Base-by-base conservation (phyloP, 2,113 vertebrate species). In the Chionodraco myersi region DNA sequence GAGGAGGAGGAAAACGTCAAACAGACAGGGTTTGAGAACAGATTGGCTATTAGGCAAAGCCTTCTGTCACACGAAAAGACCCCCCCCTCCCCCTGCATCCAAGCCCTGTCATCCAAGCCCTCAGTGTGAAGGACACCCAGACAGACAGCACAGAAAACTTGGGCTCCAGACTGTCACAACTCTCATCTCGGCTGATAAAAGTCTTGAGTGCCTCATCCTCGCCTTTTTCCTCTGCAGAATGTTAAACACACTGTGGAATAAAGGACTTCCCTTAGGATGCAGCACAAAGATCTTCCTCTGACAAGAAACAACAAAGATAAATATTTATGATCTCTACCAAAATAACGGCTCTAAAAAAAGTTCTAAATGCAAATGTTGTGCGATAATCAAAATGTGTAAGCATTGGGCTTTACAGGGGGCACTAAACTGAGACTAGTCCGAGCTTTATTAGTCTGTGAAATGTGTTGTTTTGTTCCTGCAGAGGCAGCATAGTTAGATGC, bases 11-110 rank as follows among this genome's bases (percentile, higher is more conserved):
- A 72, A 58, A 62, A 57, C 4, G 30, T 34, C 26, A 73, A 51
- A 52, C 54, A 63, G 75, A 63, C 60, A 75, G 68, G 67, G 78
- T 72, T 83, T 49, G 76, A 70, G 84, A 90, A 92, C 91, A 93
- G 91, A 86, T 84, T 75, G 92, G 87, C 86, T 86, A 91, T 92
- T 90, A 92, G 89, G 86, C 82, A 80, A 84, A 92, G 82, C 89
- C 92, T 88, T 90, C 90, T 93, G 91, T 89, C 85, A 88, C 72
- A 79, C 71, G 73, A 87, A 75, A 72, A 72, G 76, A 69, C 75
- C 75, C 66, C 66, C 66, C 74, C 71, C 36, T 6, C 72, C 67
- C 79, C 62, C 59, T 78, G 16, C 23, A 61, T 81, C 77, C 79
- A 80, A 69, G 47, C 49, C 76, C 75, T 75, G 75, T 91, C 90